These are phyloP conservation scores for Erpobdella octoculata DNA, from an alignment of 2,888 invertebrate genomes.

Conservation along the genomic window DNA sequence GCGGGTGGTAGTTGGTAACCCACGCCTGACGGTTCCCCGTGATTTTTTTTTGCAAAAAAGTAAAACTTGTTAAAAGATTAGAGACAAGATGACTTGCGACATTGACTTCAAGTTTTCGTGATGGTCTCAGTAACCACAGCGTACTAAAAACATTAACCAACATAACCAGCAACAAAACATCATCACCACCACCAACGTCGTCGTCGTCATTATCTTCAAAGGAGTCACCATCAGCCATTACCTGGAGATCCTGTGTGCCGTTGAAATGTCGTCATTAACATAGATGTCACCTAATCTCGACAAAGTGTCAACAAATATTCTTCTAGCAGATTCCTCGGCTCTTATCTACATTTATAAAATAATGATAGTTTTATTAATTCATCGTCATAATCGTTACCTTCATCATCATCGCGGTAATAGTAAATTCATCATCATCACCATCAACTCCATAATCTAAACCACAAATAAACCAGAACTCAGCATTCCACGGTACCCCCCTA, in stretches of 20 bases:
- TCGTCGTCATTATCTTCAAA: neutral
- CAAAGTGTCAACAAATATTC: slow-evolving; percentile 76
- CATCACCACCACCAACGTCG: neutral
- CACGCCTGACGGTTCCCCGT: too few relatives aligned
- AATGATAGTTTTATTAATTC: neutral
- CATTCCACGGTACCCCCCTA: neutral
- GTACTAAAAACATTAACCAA: too few relatives aligned
- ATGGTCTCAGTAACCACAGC: too few relatives aligned
- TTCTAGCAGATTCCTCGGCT: slow-evolving; percentile 75
- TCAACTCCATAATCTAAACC: neutral
- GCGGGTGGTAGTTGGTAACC: too few relatives aligned
- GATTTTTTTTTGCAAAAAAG: too few relatives aligned
- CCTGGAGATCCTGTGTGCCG: slow-evolving; percentile 76
- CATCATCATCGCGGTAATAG: neutral
- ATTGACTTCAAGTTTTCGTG: too few relatives aligned
- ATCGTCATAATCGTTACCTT: neutral
- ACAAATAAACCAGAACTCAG: neutral
- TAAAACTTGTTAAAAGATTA: too few relatives aligned
- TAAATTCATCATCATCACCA: neutral
- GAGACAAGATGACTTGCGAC: too few relatives aligned
- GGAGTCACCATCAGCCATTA: slow-evolving; percentile 36
- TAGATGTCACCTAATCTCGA: slow-evolving; percentile 91
- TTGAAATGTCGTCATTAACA: slow-evolving; percentile 98
- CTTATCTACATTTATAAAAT: slow-evolving; percentile 59
- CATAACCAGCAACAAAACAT: too few relatives aligned